Conservation (phyloP, 2,113 vertebrate species). For the Indicator maculatus region DNA sequence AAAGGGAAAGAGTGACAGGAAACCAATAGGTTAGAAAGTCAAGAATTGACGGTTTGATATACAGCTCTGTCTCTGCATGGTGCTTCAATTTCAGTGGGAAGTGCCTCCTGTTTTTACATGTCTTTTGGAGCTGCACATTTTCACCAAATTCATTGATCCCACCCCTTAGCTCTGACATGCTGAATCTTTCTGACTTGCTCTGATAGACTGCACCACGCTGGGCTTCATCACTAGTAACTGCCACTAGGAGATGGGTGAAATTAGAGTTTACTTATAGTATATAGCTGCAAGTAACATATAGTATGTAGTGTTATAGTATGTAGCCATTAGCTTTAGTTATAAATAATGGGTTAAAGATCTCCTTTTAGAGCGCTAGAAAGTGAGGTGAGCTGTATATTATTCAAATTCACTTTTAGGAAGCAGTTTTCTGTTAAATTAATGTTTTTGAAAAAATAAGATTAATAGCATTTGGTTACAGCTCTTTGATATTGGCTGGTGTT, state of each 20-base stretch:
- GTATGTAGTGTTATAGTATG: neutral
- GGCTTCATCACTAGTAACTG: neutral
- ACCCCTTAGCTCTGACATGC: neutral
- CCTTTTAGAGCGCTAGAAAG: neutral
- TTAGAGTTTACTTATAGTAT: neutral
- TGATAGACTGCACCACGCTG: accelerated
- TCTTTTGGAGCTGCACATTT: neutral
- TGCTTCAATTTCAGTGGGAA: neutral
- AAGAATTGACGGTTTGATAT: neutral
- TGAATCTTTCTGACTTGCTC: accelerated
- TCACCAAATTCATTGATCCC: neutral
- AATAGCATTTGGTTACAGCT: neutral
- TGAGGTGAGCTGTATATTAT: neutral
- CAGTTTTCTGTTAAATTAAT: neutral
- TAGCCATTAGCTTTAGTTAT: neutral
- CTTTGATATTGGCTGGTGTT: neutral
- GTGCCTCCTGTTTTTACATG: neutral
- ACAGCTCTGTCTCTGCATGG: neutral
- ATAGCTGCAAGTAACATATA: neutral
- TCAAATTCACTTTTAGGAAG: neutral
- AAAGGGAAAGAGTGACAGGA: neutral
- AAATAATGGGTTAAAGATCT: neutral
- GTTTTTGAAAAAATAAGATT: neutral
- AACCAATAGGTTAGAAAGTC: neutral
- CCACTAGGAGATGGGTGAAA: neutral